A percentile compares a stretch with the other conserved stretches of the same genome.
phyloP scores from a whole-genome alignment of 2,888 invertebrate species.

The Zygogramma bicolorata region DNA sequence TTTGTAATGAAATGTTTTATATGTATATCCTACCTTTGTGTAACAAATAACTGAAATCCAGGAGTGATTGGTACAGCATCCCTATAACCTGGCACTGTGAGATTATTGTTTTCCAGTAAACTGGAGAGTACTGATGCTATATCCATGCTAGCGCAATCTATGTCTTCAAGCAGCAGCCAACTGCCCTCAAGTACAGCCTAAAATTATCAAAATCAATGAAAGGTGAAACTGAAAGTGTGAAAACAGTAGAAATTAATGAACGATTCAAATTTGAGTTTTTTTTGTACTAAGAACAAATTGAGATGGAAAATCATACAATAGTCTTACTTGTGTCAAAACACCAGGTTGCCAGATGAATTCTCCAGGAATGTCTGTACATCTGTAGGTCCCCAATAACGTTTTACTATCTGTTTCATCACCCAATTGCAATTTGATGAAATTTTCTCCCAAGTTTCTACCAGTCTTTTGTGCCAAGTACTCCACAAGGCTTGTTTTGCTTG shows the following conservation, averaged over 20 bases:
- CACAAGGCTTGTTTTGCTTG: slow-evolving; percentile 93
- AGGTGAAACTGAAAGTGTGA: too few relatives aligned
- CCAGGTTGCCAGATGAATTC: slow-evolving; percentile 98
- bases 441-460: slow-evolving; percentile 70
- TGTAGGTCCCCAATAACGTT: slow-evolving; percentile 91
- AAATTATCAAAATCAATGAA: neutral
- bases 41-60: slow-evolving; percentile 93
- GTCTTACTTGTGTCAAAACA: slow-evolving; percentile 82
- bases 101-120: slow-evolving; percentile 83
- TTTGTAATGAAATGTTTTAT: slow-evolving; percentile 12
- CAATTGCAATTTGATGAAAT: slow-evolving; percentile 88
- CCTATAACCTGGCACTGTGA: slow-evolving; percentile 90
- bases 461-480: slow-evolving; percentile 88
- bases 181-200: slow-evolving; percentile 86
- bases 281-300: too few relatives aligned
- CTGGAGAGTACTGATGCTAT: slow-evolving; percentile 89
- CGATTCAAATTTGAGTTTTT: too few relatives aligned
- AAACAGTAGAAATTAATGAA: too few relatives aligned
- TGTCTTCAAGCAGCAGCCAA: slow-evolving; percentile 95
- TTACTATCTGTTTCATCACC: slow-evolving; percentile 98
- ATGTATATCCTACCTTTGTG: slow-evolving; percentile 75
- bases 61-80: slow-evolving; percentile 84
- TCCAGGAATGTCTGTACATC: slow-evolving; percentile 96
- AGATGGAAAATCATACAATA: neutral
- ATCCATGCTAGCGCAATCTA: slow-evolving; percentile 94